Evolutionary conservation across 2,113 vertebrate genomes (phyloP), one percentile per base, ranked within the genome.

Genomic region (Labeo rohita): DNA sequence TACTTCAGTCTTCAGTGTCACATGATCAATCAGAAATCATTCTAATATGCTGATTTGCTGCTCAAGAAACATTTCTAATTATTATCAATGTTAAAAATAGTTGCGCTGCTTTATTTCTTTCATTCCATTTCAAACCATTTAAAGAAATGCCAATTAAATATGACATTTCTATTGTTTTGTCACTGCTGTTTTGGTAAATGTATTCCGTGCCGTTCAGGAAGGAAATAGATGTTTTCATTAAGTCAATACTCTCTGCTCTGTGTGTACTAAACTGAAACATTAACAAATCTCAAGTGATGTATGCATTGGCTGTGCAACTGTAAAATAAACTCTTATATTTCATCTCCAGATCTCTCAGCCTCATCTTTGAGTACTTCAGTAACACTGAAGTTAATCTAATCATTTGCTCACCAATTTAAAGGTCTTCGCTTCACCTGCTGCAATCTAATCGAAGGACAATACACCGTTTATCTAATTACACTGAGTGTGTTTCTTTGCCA

Each of bases 341-440:
- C 34, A 74, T 74, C 12, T 74, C 72, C 21, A 54, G 28, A 10
- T 2, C 84, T 90, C 84, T 65, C 87, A 83, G 85, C 86, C 90
- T 85, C 70, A 12, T 87, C 54, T 56, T 73, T 52, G 54, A 80
- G 16, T n/a, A n/a, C 54, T 83, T 56, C 73, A 77, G 56, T 18
- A 43, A 73, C 77, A 8, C 70, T 52, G 12, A 65, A 75, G 83
- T 54, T 43, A 79, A 49, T 83, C n/a, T 2, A 56, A 28, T 59
- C 72, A 15, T 39, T 80, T 85, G n/a, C n/a, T 66, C 73, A 36
- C 36, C 36, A 65, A 81, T 63, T 36, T 21, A 16, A 10, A 34
- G 36, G 45, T 36, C 83, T 80, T 65, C 9, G 6, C 34, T 45
- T 56, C 56, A 81, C 45, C 45, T 78, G 23, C 21, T 15, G 0